Evolutionary conservation across 1,140 invertebrate species (phyloP), one percentile per base, ranked within the genome.

Genomic region (Drosophila setifemur): DNA sequence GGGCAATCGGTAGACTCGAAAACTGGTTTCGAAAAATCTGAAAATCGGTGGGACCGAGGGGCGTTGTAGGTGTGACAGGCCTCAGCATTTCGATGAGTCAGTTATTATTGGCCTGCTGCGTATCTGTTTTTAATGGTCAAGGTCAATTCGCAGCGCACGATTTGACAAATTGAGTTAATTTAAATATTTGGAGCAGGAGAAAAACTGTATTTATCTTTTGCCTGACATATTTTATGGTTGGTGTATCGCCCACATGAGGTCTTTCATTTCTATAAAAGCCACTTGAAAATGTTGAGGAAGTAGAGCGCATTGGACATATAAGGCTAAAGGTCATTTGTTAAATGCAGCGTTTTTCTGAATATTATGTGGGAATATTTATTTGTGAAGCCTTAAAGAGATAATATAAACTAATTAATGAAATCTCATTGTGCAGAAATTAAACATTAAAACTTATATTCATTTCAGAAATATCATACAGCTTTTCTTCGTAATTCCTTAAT

Each of bases 111-210:
- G 28, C 4, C n/a, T n/a, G n/a, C n/a, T n/a, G n/a, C n/a, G n/a
- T n/a, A n/a, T 31, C 21, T 4, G 11, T 11, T 43, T n/a, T 14
- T 11, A 47, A 48, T 29, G 28, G 23, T 60, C 73, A 82, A 83
- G 78, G 77, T 68, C 77, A 68, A 68, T 61, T 53, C 7, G 35
- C 50, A 60, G 31, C 74, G 42, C 61, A 45, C 74, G 54, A 61
- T 7, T 55, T 63, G 68, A 82, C 78, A 77, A 83, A 82, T 83
- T 82, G 68, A 45, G 48, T 52, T 77, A 47, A 82, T 82, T 82
- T 82, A 26, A 63, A 77, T 83, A 83, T 81, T 60, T 76, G 35
- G 75, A 81, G 70, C 42, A 67, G 25, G 37, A 12, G 28, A 29
- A 42, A 9, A 39, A 39, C 19, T 29, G 4, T 26, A n/a, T 67